Conservation (phyloP, 2,797 vertebrate species). For the Gadopsis bispinosus region DNA sequence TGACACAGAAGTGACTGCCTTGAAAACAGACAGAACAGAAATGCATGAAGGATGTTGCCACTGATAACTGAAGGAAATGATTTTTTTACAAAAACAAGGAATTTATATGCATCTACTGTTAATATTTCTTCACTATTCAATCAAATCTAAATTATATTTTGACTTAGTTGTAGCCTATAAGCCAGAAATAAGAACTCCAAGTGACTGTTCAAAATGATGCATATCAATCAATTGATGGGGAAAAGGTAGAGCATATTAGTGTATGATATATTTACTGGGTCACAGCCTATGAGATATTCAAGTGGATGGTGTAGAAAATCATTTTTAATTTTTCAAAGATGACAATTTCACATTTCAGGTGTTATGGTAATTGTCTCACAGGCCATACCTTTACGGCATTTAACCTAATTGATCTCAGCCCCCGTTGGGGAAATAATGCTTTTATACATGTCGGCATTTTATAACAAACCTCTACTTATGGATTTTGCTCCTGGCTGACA, state of each 20-base stretch:
- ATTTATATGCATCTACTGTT: not conserved
- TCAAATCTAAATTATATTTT: slow-evolving; percentile 22
- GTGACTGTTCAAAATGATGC: slow-evolving; percentile 26
- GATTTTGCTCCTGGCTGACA: slow-evolving; percentile 41
- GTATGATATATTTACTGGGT: slow-evolving; percentile 47
- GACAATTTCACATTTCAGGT: slow-evolving; percentile 54
- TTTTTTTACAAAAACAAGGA: slow-evolving; percentile 8
- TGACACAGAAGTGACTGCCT: slow-evolving; percentile 13
- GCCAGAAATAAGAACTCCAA: slow-evolving; percentile 20
- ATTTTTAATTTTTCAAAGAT: slow-evolving; percentile 64
- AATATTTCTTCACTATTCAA: slow-evolving; percentile 15
- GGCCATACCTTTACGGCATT: slow-evolving; percentile 49
- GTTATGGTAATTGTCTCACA: slow-evolving; percentile 50
- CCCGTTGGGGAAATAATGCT: slow-evolving; percentile 28
- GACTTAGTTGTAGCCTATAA: slow-evolving; percentile 6
- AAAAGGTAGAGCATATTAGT: slow-evolving; percentile 50
- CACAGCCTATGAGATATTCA: slow-evolving; percentile 58
- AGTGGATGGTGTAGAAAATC: slow-evolving; percentile 51
- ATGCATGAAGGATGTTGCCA: slow-evolving; percentile 3
- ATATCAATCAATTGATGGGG: slow-evolving; percentile 36
- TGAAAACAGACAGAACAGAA: slow-evolving; percentile 14
- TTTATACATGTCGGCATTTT: slow-evolving; percentile 35
- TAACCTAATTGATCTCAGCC: slow-evolving; percentile 57
- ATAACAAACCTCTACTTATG: slow-evolving; percentile 31
- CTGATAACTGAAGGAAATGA: not conserved